phyloP scores from a whole-genome alignment of 2,113 vertebrate genomes.

The Campylomormyrus tamandua region DNA sequence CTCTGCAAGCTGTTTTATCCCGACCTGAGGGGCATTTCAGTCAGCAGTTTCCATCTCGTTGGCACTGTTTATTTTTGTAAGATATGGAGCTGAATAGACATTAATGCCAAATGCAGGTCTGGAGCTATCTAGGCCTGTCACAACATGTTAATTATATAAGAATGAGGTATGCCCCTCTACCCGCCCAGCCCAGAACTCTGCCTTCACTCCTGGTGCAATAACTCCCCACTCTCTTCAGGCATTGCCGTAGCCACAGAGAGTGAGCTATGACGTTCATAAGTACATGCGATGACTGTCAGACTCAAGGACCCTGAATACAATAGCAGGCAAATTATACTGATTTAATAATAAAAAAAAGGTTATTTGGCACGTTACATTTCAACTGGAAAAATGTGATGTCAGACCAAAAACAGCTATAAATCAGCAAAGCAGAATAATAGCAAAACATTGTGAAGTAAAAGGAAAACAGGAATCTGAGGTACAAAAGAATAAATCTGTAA shows the following conservation, averaged over 20 bases:
- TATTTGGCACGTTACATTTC: not conserved
- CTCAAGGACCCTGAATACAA: not conserved
- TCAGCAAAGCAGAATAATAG: not conserved
- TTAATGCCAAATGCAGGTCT: slow-evolving; percentile 7
- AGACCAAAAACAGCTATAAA: not conserved
- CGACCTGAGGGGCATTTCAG: slow-evolving; percentile 16
- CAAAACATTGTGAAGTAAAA: not conserved
- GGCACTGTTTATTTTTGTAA: slow-evolving; percentile 24
- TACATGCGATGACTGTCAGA: not conserved
- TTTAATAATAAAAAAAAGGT: not conserved
- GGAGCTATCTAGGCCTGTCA: slow-evolving; percentile 12
- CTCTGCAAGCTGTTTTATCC: slow-evolving; percentile 17
- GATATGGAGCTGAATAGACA: slow-evolving; percentile 13
- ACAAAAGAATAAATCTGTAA: not conserved
- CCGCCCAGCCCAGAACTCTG: not conserved
- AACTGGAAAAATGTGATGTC: not conserved
- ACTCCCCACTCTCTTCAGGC: not conserved
- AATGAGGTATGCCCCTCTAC: not conserved
- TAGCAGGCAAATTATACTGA: not conserved
- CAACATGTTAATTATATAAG: slow-evolving; percentile 16
- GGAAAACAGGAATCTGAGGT: not conserved
- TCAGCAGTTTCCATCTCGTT: slow-evolving; percentile 16
- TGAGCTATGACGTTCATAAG: not conserved
- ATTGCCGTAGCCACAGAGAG: not conserved
- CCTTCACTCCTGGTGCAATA: not conserved